phyloP scores from a whole-genome alignment of 2,888 invertebrate species.

The Morinoia aosen region DNA sequence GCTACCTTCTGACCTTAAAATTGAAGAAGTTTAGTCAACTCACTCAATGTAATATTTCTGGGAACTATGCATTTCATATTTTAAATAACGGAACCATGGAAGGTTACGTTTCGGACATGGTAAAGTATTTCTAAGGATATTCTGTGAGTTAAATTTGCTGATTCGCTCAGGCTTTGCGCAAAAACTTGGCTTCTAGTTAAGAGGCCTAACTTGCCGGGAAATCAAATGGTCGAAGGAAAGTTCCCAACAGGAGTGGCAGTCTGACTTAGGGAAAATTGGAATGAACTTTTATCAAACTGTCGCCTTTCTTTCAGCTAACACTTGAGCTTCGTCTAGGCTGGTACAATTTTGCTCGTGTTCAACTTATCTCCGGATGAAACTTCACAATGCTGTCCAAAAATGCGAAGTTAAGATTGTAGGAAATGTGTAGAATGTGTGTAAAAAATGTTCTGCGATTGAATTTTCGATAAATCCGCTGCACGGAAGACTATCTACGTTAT shows the following conservation, averaged over 20 bases:
- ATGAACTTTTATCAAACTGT: neutral
- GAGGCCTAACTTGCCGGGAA: constrained; percentile 28
- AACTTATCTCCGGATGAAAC: neutral
- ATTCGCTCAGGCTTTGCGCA: constrained; percentile 29
- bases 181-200: constrained; percentile 48
- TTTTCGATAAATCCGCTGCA: neutral
- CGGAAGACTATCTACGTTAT: neutral
- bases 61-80: neutral
- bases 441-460: neutral
- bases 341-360: neutral
- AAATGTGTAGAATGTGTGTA: neutral
- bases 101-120: neutral
- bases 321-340: neutral
- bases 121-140: neutral
- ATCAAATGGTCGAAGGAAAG: constrained; percentile 42
- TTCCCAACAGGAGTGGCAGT: constrained; percentile 34
- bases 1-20: no score
- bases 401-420: neutral
- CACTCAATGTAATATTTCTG: neutral
- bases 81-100: neutral
- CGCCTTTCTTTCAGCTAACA: neutral
- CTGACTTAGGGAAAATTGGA: neutral
- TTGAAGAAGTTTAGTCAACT: neutral
- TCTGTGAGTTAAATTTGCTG: neutral
- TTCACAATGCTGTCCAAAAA: neutral